Percentiles rank a stretch among this genome's conserved stretches.
These are phyloP conservation scores for Ceratitis capitata DNA, from an alignment of 1,140 invertebrate genomes.

Conservation along the genomic window DNA sequence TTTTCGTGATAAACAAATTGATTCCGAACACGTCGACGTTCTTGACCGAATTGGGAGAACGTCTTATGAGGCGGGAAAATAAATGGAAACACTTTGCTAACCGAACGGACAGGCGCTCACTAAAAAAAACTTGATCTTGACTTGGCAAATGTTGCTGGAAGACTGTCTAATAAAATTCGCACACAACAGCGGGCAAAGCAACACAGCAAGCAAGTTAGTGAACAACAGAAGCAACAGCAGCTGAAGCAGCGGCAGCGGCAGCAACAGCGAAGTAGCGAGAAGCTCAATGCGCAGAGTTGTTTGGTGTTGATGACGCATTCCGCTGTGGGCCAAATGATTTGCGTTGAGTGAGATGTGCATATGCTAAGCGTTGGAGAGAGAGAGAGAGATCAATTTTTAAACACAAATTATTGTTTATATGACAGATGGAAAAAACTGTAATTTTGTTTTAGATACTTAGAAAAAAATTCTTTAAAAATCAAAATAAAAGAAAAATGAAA, in stretches of 20 bases:
- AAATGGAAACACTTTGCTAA: background rate
- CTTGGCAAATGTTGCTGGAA: constrained; percentile 24
- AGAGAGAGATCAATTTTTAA: no score
- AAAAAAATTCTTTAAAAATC: no score
- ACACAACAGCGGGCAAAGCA: background rate
- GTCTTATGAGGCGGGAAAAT: background rate
- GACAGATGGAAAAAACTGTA: no score
- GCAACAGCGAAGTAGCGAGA: background rate
- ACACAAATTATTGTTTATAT: no score
- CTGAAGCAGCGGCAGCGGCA: no score
- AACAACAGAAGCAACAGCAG: no score
- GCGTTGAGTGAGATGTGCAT: background rate
- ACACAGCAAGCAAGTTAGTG: no score
- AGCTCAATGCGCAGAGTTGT: background rate
- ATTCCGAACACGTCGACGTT: background rate
- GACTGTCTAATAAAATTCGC: constrained; percentile 20
- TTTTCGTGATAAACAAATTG: background rate
- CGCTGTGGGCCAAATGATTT: background rate
- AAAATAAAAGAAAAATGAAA: no score
- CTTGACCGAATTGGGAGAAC: background rate
- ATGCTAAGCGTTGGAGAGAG: background rate
- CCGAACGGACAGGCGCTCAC: background rate
- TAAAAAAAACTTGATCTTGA: background rate
- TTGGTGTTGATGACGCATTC: background rate
- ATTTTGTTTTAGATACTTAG: no score